Conservation (phyloP, 2,113 vertebrate species). For the Rutilus rutilus region DNA sequence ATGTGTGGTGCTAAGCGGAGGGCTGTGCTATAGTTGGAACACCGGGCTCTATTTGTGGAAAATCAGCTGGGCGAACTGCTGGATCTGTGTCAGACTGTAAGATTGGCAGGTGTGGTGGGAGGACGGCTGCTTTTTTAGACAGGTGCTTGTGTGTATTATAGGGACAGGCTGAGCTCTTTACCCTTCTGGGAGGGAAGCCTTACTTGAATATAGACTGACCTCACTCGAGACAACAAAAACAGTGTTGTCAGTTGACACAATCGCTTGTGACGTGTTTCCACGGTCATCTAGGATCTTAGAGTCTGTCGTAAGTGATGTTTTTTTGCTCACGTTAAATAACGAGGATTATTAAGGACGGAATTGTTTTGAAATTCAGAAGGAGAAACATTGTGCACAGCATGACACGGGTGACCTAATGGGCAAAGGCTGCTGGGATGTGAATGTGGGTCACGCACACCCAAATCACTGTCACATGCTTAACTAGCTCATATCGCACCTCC, state of each 20-base stretch:
- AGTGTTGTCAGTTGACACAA: slow-evolving; percentile 39
- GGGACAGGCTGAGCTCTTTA: slow-evolving; percentile 4
- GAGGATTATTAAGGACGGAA: not conserved
- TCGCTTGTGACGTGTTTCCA: slow-evolving; percentile 30
- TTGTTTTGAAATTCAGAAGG: not conserved
- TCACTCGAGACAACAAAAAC: slow-evolving; percentile 37
- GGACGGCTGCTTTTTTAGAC: slow-evolving; percentile 33
- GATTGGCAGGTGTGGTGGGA: slow-evolving; percentile 41
- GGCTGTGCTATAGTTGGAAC: slow-evolving; percentile 64
- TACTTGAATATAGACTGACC: slow-evolving; percentile 37
- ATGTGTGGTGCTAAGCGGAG: slow-evolving; percentile 56
- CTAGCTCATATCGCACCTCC: slow-evolving; percentile 75
- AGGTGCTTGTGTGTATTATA: slow-evolving; percentile 19
- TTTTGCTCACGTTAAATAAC: not conserved
- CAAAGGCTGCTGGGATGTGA: slow-evolving; percentile 51
- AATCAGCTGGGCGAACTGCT: slow-evolving; percentile 61
- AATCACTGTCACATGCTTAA: slow-evolving; percentile 75
- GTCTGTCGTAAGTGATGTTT: not conserved
- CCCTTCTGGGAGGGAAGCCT: slow-evolving; percentile 18
- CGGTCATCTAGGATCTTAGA: slow-evolving; percentile 21
- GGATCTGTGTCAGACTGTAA: slow-evolving; percentile 70
- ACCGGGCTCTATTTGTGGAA: slow-evolving; percentile 66
- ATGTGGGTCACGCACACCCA: slow-evolving; percentile 74
- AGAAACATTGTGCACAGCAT: slow-evolving; percentile 5
- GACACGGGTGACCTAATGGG: slow-evolving; percentile 46